phyloP scores from a whole-genome alignment of 2,113 vertebrate species.

The Myrmecophaga tridactyla region DNA sequence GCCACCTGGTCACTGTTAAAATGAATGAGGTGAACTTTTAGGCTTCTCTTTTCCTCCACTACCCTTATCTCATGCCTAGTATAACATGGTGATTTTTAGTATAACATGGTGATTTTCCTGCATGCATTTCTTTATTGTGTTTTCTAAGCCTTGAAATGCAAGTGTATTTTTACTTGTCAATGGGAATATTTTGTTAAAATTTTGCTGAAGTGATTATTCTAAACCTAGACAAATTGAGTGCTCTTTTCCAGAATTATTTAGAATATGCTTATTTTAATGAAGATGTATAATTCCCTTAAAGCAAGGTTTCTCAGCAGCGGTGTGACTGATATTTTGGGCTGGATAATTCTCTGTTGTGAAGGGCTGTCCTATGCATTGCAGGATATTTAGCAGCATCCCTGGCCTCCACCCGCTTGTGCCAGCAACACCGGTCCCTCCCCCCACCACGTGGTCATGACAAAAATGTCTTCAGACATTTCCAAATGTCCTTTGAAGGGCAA shows the following conservation, averaged over 20 bases:
- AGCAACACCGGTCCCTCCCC: accelerated
- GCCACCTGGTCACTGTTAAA: neutral
- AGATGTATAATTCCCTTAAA: neutral
- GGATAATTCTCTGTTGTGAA: no score
- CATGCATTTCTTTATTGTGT: neutral
- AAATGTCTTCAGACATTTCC: no score
- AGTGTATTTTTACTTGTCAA: neutral
- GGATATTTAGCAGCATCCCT: neutral
- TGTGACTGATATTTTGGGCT: neutral
- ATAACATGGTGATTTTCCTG: no score
- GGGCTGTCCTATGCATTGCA: no score
- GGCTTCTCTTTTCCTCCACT: neutral
- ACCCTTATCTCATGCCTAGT: neutral
- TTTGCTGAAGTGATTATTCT: neutral
- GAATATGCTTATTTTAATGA: neutral
- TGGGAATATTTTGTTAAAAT: neutral
- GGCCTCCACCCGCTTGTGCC: neutral
- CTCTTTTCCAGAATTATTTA: neutral
- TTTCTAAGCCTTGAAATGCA: neutral
- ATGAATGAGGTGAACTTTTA: neutral
- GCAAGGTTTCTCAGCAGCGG: neutral
- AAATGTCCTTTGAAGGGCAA: no score
- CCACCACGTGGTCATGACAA: neutral
- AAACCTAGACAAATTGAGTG: neutral
- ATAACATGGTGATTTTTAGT: neutral